Evolutionary conservation across 2,113 vertebrate species (phyloP).

Genomic region (Stomatorhinus ivindoensis): DNA sequence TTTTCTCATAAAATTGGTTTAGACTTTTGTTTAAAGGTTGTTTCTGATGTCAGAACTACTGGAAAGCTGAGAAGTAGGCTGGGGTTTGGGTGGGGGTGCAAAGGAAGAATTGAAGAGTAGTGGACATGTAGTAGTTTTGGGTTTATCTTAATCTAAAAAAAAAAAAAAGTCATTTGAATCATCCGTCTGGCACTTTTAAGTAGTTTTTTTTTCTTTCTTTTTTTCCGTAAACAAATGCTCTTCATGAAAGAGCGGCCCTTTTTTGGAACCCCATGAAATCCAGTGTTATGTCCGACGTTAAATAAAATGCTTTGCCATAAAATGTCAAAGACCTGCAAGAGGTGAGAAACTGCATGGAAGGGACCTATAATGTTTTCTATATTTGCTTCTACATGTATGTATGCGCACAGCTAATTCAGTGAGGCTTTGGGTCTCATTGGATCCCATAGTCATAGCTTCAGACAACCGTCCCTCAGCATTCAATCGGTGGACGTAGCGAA

Average conservation of each 20-base stretch:
- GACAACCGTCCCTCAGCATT: neutral
- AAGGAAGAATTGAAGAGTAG: conserved; percentile 5
- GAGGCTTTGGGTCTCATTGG: neutral
- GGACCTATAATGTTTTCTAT: neutral
- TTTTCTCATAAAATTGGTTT: neutral
- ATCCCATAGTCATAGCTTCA: neutral
- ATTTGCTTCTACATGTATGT: neutral
- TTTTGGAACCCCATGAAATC: conserved; percentile 31
- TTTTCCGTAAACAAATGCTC: conserved; percentile 45
- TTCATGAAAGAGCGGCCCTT: conserved; percentile 33
- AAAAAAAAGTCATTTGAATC: conserved; percentile 57
- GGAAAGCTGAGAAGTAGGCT: conserved; percentile 73
- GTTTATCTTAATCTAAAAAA: conserved; percentile 54
- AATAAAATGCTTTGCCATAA: neutral
- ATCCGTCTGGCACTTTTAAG: conserved; percentile 82
- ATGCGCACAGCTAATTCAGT: neutral
- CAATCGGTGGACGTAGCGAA: neutral
- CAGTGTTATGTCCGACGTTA: conserved; percentile 17
- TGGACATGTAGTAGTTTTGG: conserved; percentile 65
- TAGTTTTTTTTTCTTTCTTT: conserved; percentile 49
- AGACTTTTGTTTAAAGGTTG: conserved; percentile 1
- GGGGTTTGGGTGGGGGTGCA: conserved; percentile 42
- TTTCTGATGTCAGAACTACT: conserved; percentile 62
- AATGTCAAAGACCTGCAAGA: neutral
- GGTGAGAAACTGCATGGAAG: neutral